Evolutionary conservation across 2,888 invertebrate genomes (phyloP), one percentile per base, ranked within the genome.

Genomic region (Drosophila atripex): DNA sequence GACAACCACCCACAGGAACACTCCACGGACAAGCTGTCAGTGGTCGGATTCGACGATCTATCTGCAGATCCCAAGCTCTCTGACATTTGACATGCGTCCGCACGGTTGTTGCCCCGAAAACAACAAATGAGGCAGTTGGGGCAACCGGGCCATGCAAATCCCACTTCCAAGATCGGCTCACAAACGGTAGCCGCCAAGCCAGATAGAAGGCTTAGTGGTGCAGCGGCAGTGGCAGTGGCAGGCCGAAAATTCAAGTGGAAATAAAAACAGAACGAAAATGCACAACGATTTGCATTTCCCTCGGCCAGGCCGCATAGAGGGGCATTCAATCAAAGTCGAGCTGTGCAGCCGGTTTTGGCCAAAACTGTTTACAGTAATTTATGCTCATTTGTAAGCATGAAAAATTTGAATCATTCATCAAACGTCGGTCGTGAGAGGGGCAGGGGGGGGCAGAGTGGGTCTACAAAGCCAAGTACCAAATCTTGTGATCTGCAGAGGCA

Each of bases 61-160:
- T 77, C 80, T 45, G 46, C 61, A 49, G 65, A 57, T 60, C 35
- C 60, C 35, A 49, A 9, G 21, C 35, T 46, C 78, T 80, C 78
- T 80, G 86, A 87, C 88, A 84, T 88, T 84, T 89, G 88, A 89
- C 88, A 88, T 86, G 77, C 82, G 82, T 80, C 78, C 78, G 70
- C 38, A 28, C 28, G 30, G 39, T 32, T 30, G 50, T 71, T 66
- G 68, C 59, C 59, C 43, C 43, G 5, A 18, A 43, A 8, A 21
- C 58, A 71, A 77, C 75, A 80, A 85, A 82, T 73, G 70, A 74
- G 28, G 28, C 9, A 28, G 9, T 7, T 9, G 9, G 9, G 28
- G 9, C 39, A 35, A 39, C 8, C 43, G 21, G 39, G 38, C 45
- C 66, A 53, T 55, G 56, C 60, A 63, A 65, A 79, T 53, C 54